Evolutionary conservation across 2,888 invertebrate genomes (phyloP), one percentile per base, ranked within the genome.

Genomic region (Aricia artaxerxes): DNA sequence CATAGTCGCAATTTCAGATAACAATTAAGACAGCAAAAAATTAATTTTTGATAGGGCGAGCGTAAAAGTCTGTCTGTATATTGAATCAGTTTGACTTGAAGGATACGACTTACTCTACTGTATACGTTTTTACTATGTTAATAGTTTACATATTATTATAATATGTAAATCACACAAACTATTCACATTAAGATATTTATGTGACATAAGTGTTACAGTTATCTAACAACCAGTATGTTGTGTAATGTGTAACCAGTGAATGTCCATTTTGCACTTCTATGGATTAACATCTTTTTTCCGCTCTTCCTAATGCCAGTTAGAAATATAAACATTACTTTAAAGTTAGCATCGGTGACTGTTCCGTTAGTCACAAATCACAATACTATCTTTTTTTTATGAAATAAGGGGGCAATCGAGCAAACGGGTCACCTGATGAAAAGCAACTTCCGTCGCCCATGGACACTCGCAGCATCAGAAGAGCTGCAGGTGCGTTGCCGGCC

Each of bases 281-380:
- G 13, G 69, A 69, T 69, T 69, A 69, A 69, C 38, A 69, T 38
- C 69, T 35, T 69, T 69, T 64, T 69, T 35, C 69, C 69, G 35
- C 35, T 35, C 35, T 69, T 69, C 31, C 64, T 64, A 31, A 35
- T 13, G 35, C 35, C 11, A 35, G 35, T 5, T 16, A 11, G 35
- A 69, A 69, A 69, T 13, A 4, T 35, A 69, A 64, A 64, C 64
- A 44, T 44, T 44, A 44, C 44, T 44, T 44, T 9, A 44, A 44
- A 49, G 11, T 44, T 7, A 9, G 7, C 44, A 9, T 11, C 9
- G 9, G 49, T 49, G 2, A 49, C 49, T 49, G 49, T 49, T 49
- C 2, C 49, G 49, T 49, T 49, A 49, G 49, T 44, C 44, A 11
- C 49, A 49, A 44, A 24, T 24, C 24, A 24, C 24, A 24, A 24